phyloP scores from a whole-genome alignment of 2,888 invertebrate species.

The Cataglyphis livida region DNA sequence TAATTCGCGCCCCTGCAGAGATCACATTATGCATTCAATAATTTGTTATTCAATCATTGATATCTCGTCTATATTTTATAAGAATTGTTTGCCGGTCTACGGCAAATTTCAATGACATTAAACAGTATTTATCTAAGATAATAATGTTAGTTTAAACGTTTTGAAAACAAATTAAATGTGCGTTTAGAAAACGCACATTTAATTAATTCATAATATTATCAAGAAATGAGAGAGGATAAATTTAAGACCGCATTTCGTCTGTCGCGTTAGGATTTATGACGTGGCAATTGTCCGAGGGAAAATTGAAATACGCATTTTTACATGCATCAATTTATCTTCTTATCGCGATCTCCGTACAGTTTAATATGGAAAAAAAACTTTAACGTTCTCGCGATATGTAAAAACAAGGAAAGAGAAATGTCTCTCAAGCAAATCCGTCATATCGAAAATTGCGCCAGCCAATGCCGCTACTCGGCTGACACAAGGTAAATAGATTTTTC shows the following conservation, averaged over 20 bases:
- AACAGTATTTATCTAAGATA: neutral
- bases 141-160: neutral
- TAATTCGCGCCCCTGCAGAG: neutral
- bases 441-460: slow-evolving; percentile 22
- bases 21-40: neutral
- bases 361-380: slow-evolving; percentile 2
- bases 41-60: neutral
- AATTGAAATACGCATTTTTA: slow-evolving; percentile 42
- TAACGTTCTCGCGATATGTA: slow-evolving; percentile 8
- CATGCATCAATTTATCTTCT: slow-evolving; percentile 2
- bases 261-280: slow-evolving; percentile 31
- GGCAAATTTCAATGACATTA: neutral
- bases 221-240: neutral
- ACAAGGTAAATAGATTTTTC: slow-evolving; percentile 31
- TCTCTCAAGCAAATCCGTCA: slow-evolving; percentile 12
- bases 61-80: neutral
- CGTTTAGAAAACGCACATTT: neutral
- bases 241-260: slow-evolving; percentile 32
- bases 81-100: neutral
- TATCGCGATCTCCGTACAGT: neutral
- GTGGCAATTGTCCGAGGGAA: slow-evolving; percentile 40
- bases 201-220: slow-evolving; percentile 19
- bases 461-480: neutral
- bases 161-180: neutral
- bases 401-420: slow-evolving; percentile 31